phyloP scores from a whole-genome alignment of 2,113 vertebrate species.

The Corythornis cristatus region DNA sequence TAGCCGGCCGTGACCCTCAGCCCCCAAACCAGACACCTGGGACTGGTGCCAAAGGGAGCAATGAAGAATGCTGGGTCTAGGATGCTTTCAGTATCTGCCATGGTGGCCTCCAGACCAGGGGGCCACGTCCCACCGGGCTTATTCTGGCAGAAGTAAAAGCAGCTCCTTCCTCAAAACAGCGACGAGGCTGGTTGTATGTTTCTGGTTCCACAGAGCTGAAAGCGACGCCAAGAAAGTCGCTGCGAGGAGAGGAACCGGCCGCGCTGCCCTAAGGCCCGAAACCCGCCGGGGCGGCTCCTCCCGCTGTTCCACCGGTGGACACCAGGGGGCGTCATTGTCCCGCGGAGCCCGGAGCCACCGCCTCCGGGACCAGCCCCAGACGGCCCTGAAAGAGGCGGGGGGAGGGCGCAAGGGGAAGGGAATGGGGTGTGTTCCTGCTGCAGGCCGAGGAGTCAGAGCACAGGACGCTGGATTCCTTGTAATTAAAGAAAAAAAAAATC shows the following conservation, averaged over 20 bases:
- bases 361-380: not conserved
- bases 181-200: not conserved
- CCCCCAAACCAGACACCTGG: not conserved
- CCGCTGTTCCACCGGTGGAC: not conserved
- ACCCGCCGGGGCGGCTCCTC: not conserved
- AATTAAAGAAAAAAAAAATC: not conserved
- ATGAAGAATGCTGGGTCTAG: rapidly evolving
- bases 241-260: rapidly evolving
- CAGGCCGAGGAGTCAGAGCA: no score
- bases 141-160: not conserved
- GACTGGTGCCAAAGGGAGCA: not conserved
- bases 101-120: rapidly evolving
- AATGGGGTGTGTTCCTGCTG: rapidly evolving
- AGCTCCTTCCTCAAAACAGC: not conserved
- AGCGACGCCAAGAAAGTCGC: rapidly evolving
- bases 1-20: not conserved
- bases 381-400: no score
- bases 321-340: not conserved
- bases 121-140: not conserved
- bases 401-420: no score
- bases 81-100: rapidly evolving
- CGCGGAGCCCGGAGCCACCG: not conserved
- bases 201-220: not conserved
- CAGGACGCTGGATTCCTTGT: rapidly evolving
- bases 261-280: rapidly evolving